A percentile compares a stretch with the other conserved stretches of the same genome.
Conservation (phyloP, 2,113 vertebrate genomes). For the Thymallus thymallus region DNA sequence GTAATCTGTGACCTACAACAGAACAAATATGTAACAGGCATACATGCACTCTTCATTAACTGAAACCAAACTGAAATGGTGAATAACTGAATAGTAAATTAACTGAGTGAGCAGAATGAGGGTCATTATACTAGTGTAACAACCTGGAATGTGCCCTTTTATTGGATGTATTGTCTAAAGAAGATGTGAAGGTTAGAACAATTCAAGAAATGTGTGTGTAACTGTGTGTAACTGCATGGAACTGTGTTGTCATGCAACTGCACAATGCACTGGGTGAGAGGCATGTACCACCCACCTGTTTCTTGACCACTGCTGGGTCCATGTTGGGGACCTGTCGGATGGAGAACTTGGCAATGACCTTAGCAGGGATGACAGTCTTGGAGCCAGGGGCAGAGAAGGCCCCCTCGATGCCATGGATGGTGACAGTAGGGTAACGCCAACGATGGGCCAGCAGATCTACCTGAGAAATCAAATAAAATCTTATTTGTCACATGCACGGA, state of each 20-base stretch:
- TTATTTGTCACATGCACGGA: too few relatives aligned
- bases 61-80: too few relatives aligned
- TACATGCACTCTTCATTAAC: too few relatives aligned
- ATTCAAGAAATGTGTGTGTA: too few relatives aligned
- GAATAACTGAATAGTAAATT: too few relatives aligned
- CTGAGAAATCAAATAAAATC: constrained; percentile 54
- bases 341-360: constrained; percentile 89
- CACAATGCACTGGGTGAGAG: neutral
- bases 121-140: too few relatives aligned
- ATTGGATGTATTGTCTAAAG: neutral
- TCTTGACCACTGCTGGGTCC: constrained; percentile 77
- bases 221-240: too few relatives aligned
- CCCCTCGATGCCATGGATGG: constrained; percentile 89
- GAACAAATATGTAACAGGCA: neutral
- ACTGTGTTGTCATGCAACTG: neutral
- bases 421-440: constrained; percentile 87
- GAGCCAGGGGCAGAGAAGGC: constrained; percentile 81
- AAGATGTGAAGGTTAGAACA: too few relatives aligned
- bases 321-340: constrained; percentile 88
- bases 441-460: constrained; percentile 85
- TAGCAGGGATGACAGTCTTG: constrained; percentile 90
- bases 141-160: neutral
- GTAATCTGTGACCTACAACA: constrained; percentile 74
- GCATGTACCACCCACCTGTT: constrained; percentile 73
- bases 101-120: too few relatives aligned